Conservation (phyloP, 1,140 invertebrate genomes). For the Drosophila serrata region DNA sequence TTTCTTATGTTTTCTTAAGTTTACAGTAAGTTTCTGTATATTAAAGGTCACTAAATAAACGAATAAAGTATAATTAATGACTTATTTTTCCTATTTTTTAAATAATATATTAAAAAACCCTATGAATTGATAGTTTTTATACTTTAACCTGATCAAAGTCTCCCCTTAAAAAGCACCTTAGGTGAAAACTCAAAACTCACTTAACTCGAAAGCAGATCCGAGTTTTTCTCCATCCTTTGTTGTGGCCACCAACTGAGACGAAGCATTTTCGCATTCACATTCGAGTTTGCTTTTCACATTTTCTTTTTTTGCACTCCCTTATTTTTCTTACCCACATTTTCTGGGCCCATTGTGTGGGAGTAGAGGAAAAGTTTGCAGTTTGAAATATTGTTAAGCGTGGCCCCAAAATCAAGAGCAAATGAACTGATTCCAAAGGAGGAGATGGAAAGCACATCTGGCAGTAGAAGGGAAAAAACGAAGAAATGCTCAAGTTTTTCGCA, state of each 20-base stretch:
- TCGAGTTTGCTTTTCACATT: constrained; percentile 58
- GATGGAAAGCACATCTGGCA: constrained; percentile 56
- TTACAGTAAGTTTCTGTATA: background rate
- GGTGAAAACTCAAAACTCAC: constrained; percentile 8
- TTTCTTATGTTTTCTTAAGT: no score
- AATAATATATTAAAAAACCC: no score
- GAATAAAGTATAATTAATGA: accelerated
- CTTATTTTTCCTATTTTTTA: background rate
- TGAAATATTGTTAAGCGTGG: constrained; percentile 77
- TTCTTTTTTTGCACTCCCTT: constrained; percentile 24
- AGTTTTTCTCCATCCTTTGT: constrained; percentile 17
- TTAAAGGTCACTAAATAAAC: background rate
- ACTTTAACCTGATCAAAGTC: background rate
- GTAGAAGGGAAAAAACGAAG: constrained; percentile 46
- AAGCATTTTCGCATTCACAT: constrained; percentile 59
- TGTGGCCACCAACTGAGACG: constrained; percentile 18
- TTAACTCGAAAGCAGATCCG: constrained; percentile 18
- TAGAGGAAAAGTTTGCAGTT: constrained; percentile 73
- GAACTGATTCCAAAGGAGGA: constrained; percentile 40
- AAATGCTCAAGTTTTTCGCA: constrained; percentile 61
- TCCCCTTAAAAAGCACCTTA: background rate
- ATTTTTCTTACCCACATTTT: constrained; percentile 40
- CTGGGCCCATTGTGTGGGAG: constrained; percentile 44
- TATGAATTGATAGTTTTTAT: background rate
- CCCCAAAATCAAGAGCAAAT: constrained; percentile 56